Evolutionary conservation across 2,888 invertebrate species (phyloP).

Genomic region (Agrenia bidenticulata): DNA sequence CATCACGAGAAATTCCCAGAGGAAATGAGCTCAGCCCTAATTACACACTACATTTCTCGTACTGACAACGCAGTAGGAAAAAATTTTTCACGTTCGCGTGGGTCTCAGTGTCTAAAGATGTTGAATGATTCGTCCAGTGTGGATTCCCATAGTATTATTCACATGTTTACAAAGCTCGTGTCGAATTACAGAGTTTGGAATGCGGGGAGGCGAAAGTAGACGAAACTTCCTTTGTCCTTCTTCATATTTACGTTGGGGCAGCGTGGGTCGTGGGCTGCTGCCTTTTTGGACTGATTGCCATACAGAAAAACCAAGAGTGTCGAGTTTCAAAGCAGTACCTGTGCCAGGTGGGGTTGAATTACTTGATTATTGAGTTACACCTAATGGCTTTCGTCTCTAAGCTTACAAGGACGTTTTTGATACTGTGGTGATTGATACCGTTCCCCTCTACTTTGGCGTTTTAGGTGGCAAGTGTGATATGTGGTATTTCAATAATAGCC

Average conservation of each 20-base stretch:
- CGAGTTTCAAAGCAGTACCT: constrained; percentile 82
- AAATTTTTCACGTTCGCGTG: not conserved
- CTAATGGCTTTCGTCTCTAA: too few species aligned
- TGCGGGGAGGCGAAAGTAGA: constrained; percentile 26
- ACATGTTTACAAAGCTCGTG: not conserved
- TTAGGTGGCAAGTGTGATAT: constrained; percentile 74
- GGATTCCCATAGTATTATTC: not conserved
- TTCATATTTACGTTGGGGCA: constrained; percentile 75
- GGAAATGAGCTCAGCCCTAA: too few species aligned
- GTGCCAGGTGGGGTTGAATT: constrained; percentile 58
- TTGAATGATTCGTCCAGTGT: not conserved
- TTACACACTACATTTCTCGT: too few species aligned
- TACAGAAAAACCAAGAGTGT: constrained; percentile 79
- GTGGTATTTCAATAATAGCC: constrained; percentile 73
- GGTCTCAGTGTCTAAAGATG: not conserved
- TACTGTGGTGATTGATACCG: constrained; percentile 3
- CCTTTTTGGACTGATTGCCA: constrained; percentile 76
- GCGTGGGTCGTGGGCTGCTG: constrained; percentile 81
- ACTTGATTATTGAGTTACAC: not conserved
- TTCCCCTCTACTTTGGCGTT: constrained; percentile 10
- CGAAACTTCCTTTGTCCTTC: constrained; percentile 40
- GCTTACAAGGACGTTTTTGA: too few species aligned
- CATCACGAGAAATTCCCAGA: too few species aligned
- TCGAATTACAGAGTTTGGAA: constrained; percentile 28
- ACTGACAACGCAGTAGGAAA: too few species aligned